Base-by-base conservation (phyloP, 2,113 vertebrate genomes). In the Gallinago paraguaiae region DNA sequence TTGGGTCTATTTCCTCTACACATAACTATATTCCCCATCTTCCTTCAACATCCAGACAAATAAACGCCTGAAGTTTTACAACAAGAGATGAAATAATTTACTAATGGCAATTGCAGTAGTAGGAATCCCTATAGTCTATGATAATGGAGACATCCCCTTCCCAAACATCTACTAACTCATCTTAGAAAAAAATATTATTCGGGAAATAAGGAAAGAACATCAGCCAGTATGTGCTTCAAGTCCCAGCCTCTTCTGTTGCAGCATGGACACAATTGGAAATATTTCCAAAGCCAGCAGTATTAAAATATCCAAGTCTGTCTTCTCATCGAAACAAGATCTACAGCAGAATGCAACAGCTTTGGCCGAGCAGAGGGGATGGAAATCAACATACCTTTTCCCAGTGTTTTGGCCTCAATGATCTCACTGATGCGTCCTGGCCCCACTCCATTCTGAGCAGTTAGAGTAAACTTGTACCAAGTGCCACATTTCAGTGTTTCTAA, bases 401-500 rank as follows among this genome's bases (percentile, higher is more conserved):
- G 97, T 0, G 99, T 99, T 97, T 99, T 99, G 6, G 99, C 99
- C 96, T 99, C 99, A 67, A 99, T 99, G 96, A 99, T 99, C 95
- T 99, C 99, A 50, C 99, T 99, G 97, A 99, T 99, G 90, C 99
- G 99, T 3, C 99, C 99, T 0, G 99, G 99, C 5, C 99, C 99
- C 65, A 99, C 99, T 53, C 99, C 99, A 5, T 99, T 99, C 96
- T 99, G 99, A n/a, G 99, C 99, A 0, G 99, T 99, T 70, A 99
- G 96, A 5, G 99, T 99, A 96, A 99, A 99, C 96, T 99, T 99
- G 94, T 99, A 99, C 99, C 99, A 99, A 1, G 99, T 99, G 35
- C 99, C 99, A 30, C 99, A 99, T 64, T 99, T 99, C 41, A 99
- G 91, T 18, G 98, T 99, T 91, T 99, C 99, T 90, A 99, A 92